A percentile compares a stretch with the other conserved stretches of the same genome.
Conservation (phyloP, 2,797 vertebrate genomes). For the Sebastes baramenuke region DNA sequence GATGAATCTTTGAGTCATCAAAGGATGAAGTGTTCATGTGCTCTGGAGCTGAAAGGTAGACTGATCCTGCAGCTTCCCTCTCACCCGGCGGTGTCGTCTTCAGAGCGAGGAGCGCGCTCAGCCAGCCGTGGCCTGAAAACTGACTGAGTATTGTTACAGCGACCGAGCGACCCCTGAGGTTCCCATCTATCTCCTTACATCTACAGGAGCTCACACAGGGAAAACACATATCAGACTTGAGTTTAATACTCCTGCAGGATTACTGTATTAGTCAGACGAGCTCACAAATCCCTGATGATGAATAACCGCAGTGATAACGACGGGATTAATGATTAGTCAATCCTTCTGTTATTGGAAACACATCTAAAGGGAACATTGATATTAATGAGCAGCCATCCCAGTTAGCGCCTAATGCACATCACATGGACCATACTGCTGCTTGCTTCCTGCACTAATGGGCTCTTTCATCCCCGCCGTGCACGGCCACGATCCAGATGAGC, state of each 20-base stretch:
- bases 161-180: not conserved
- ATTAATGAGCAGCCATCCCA: constrained; percentile 62
- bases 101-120: constrained; percentile 1
- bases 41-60: not conserved
- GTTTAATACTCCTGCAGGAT: constrained; percentile 10
- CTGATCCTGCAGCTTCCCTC: not conserved
- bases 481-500: constrained; percentile 67
- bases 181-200: not conserved
- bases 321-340: constrained; percentile 47
- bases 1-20: not conserved
- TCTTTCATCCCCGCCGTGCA: constrained; percentile 62
- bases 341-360: constrained; percentile 53
- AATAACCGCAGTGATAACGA: constrained; percentile 20
- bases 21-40: not conserved
- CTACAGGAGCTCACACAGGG: not conserved
- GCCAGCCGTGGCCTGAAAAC: constrained; percentile 20
- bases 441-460: constrained; percentile 49
- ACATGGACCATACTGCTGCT: constrained; percentile 58
- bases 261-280: constrained; percentile 16
- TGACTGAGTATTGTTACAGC: constrained; percentile 8
- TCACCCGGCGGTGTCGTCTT: not conserved
- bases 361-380: constrained; percentile 60
- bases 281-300: constrained; percentile 22
- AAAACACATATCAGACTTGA: not conserved
- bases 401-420: constrained; percentile 56